Conservation (phyloP, 2,797 vertebrate species). For the Leptodactylus fallax region DNA sequence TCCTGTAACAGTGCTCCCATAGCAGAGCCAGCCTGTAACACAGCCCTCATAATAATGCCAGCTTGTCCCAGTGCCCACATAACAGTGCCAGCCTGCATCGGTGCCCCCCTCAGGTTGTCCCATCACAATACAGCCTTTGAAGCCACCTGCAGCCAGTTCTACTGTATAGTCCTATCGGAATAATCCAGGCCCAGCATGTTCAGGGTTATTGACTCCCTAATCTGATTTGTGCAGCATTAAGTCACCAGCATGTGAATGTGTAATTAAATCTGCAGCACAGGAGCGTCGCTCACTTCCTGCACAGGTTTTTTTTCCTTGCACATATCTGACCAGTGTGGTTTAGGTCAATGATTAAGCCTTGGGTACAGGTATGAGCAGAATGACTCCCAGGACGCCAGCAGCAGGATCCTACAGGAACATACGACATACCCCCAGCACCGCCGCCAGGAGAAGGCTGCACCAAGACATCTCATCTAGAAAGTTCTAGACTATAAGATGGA, state of each 20-base stretch:
- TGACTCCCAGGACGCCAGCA: background rate
- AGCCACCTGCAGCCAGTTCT: too few species aligned
- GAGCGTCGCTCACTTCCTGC: background rate
- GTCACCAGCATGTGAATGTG: background rate
- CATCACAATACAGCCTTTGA: background rate
- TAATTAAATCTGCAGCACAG: background rate
- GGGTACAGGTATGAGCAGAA: conserved; percentile 61
- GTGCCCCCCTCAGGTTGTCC: background rate
- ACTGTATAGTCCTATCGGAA: background rate
- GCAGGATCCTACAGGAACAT: background rate
- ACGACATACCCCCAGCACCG: background rate
- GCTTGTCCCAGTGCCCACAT: background rate
- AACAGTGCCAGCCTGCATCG: background rate
- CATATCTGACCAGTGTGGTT: conserved; percentile 60
- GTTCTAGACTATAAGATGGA: background rate
- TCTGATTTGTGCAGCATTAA: background rate
- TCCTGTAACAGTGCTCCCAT: background rate
- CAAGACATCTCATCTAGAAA: background rate
- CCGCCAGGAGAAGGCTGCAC: background rate
- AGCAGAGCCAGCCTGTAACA: background rate
- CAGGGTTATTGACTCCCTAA: background rate
- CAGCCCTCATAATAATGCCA: background rate
- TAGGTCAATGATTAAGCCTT: conserved; percentile 76
- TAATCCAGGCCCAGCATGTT: background rate
- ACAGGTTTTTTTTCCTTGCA: conserved; percentile 14